Evolutionary conservation across 2,113 vertebrate species (phyloP).

Genomic region (Mus pahari): DNA sequence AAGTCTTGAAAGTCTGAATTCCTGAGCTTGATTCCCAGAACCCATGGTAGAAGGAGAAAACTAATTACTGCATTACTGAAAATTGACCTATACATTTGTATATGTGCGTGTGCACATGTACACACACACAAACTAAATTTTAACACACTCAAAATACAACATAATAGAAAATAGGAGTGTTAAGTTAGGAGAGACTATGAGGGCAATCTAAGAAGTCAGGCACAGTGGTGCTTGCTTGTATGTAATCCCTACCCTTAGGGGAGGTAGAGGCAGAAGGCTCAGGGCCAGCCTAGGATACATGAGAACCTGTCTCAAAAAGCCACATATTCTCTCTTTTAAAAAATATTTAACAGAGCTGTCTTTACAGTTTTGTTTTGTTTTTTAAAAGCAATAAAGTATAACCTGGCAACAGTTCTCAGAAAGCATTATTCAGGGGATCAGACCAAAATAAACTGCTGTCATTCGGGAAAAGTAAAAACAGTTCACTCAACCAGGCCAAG

Average conservation of each 20-base stretch:
- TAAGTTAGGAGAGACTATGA: conserved; percentile 53
- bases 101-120: rapidly evolving
- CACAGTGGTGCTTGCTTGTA: not conserved
- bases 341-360: conserved; percentile 38
- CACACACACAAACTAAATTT: not conserved
- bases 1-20: not conserved
- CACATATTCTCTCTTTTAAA: not conserved
- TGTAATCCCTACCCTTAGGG: not conserved
- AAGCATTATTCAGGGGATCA: conserved; percentile 14
- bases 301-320: not conserved
- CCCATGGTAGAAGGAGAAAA: not conserved
- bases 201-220: conserved; percentile 42
- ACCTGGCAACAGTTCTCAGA: conserved; percentile 50
- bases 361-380: not conserved
- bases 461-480: conserved; percentile 40
- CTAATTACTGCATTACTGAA: not conserved
- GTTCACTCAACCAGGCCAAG: not conserved
- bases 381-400: conserved; percentile 49
- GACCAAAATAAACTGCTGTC: not conserved
- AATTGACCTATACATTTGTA: not conserved
- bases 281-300: not conserved
- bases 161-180: not conserved
- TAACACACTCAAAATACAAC: not conserved
- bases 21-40: not conserved
- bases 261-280: not conserved